Evolutionary conservation across 53 echinoderm and acorn worm species (phyloP), one percentile per base, ranked within the genome.

Genomic region (Echinarachnius parma): DNA sequence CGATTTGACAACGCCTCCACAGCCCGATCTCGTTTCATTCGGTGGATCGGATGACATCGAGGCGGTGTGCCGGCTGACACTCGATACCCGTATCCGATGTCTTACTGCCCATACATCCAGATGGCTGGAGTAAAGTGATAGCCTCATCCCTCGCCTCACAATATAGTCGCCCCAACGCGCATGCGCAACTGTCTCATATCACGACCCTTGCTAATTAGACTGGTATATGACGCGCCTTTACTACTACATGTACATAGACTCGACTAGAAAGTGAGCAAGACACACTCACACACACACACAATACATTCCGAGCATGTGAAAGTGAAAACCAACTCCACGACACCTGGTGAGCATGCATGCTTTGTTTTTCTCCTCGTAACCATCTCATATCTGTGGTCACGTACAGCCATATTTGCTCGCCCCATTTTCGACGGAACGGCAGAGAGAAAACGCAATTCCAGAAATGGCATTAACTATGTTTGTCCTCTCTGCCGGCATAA

Each of bases 1-100:
- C 70, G 70, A 70, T 70, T 70, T 70, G 70, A 70, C 70, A 70
- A 70, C 70, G 70, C 70, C 70, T 70, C 70, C 70, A 70, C 70
- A 70, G 53, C 53, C 53, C 70, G 70, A 70, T 70, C 70, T 53
- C 70, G 30, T 70, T 70, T 70, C 70, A 70, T 70, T 53, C 53
- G 13, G 53, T 4, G 70, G 70, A 70, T 70, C 70, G 54, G 25
- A 34, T 70, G 54, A 70, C 70, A 53, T 53, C 35, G 70, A 24
- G 21, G 70, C 70, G 70, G 70, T 70, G 70, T 53, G 26, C 70
- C 70, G 53, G 15, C 54, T 54, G 70, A 70, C 36, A 70, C 36
- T 34, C 31, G 70, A 70, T 70, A 70, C 53, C 70, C 70, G 4
- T 70, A 70, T 70, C 70, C 34, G 70, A 54, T 70, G 24, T 53